These are phyloP conservation scores for Chondrosia reniformis DNA, from an alignment of 37 sponge, comb jelly and placozoan genomes.

Conservation along the genomic window DNA sequence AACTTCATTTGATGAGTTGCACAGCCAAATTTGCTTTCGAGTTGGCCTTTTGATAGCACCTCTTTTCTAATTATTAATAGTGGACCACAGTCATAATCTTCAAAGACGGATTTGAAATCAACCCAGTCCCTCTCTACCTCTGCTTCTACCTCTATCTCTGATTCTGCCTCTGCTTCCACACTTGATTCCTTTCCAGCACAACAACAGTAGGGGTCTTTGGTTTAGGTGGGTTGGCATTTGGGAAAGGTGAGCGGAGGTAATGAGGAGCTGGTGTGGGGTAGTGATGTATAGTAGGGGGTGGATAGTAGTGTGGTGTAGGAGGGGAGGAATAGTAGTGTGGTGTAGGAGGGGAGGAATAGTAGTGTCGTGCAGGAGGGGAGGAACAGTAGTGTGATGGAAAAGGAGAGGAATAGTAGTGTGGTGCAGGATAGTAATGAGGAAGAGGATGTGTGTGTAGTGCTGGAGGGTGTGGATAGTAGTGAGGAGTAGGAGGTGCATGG, in stretches of 20 bases:
- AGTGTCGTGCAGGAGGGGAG: not conserved
- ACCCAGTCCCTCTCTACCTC: not conserved
- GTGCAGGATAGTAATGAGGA: too few species aligned
- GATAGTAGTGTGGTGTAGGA: too few species aligned
- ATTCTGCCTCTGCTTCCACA: not conserved
- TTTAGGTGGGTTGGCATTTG: constrained; percentile 8
- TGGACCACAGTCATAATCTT: not conserved
- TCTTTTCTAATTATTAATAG: not conserved
- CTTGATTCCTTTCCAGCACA: too few species aligned
- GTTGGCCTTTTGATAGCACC: not conserved
- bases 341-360: too few species aligned
- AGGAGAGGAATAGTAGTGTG: too few species aligned
- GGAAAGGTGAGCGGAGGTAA: not conserved
- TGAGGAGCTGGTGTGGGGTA: not conserved
- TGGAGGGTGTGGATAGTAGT: not conserved
- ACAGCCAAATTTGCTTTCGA: not conserved
- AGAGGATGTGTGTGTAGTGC: not conserved
- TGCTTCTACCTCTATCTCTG: not conserved
- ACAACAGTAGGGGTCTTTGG: not conserved
- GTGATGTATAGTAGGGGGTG: not conserved
- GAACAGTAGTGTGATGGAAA: not conserved
- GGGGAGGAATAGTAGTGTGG: too few species aligned
- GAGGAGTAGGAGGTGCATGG: not conserved
- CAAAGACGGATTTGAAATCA: not conserved
- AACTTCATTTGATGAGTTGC: not conserved